Percentiles rank a stretch among this genome's conserved stretches.
These are phyloP conservation scores for Tipula unca DNA, from an alignment of 2,888 invertebrate genomes.

Conservation along the genomic window DNA sequence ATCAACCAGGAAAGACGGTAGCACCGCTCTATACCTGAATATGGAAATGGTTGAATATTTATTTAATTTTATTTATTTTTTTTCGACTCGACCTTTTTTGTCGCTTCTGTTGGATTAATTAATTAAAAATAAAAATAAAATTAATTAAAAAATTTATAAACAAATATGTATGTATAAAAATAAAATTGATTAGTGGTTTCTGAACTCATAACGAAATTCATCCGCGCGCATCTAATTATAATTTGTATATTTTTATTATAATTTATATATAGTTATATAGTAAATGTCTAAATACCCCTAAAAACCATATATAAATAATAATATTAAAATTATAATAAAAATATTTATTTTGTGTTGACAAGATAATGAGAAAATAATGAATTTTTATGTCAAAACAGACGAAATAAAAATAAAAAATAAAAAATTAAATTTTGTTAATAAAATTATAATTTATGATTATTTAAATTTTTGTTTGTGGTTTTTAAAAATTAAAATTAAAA, in stretches of 20 bases:
- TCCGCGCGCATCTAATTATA: neutral
- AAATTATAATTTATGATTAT: neutral
- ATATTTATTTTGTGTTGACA: neutral
- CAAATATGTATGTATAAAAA: neutral
- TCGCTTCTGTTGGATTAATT: neutral
- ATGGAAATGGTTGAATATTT: neutral
- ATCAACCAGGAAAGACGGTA: neutral
- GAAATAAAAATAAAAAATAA: neutral
- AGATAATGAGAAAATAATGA: neutral
- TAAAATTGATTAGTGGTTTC: neutral
- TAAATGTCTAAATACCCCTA: neutral
- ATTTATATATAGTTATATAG: neutral
- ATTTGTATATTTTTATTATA: neutral
- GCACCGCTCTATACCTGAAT: neutral
- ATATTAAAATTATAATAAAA: neutral
- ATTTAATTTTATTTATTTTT: no score
- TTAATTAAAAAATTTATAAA: neutral
- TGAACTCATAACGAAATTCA: conserved; percentile 8
- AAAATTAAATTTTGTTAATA: neutral
- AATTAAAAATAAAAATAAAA: neutral
- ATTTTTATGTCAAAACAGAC: conserved; percentile 8
- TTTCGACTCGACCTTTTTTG: neutral
- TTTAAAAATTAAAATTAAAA: neutral
- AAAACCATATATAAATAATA: neutral
- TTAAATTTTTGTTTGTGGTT: neutral